These are phyloP conservation scores for Regulus satrapa DNA, from an alignment of 2,113 vertebrate genomes.

Conservation along the genomic window DNA sequence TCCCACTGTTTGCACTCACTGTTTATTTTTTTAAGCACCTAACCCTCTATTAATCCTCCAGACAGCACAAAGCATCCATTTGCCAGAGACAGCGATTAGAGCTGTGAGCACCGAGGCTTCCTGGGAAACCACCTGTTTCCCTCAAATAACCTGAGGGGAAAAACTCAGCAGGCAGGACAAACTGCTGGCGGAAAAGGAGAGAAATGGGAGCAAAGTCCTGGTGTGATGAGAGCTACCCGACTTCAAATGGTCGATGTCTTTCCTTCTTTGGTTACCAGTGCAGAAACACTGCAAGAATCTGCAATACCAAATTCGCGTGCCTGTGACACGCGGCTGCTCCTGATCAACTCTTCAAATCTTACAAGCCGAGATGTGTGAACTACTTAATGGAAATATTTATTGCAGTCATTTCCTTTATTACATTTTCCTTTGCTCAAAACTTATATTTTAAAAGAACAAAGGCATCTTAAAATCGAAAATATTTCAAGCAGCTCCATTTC, in stretches of 20 bases:
- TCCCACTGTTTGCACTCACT: slow-evolving; percentile 29
- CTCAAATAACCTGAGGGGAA: slow-evolving; percentile 36
- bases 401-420: neutral
- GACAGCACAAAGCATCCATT: slow-evolving; percentile 65
- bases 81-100: slow-evolving; percentile 63
- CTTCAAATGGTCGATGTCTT: neutral
- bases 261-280: neutral
- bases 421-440: neutral
- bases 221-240: neutral
- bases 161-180: slow-evolving; percentile 37
- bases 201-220: neutral
- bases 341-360: neutral
- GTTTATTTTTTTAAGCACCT: slow-evolving; percentile 47
- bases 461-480: neutral
- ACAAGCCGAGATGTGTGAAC: neutral
- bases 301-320: neutral
- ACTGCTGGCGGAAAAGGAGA: slow-evolving; percentile 20
- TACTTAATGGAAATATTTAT: neutral
- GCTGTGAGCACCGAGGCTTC: slow-evolving; percentile 19
- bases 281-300: neutral
- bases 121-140: slow-evolving; percentile 63
- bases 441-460: neutral
- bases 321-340: neutral
- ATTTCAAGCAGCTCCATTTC: neutral
- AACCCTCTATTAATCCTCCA: slow-evolving; percentile 11